phyloP scores from a whole-genome alignment of 2,797 vertebrate species.

The Aulostomus chinensis region DNA sequence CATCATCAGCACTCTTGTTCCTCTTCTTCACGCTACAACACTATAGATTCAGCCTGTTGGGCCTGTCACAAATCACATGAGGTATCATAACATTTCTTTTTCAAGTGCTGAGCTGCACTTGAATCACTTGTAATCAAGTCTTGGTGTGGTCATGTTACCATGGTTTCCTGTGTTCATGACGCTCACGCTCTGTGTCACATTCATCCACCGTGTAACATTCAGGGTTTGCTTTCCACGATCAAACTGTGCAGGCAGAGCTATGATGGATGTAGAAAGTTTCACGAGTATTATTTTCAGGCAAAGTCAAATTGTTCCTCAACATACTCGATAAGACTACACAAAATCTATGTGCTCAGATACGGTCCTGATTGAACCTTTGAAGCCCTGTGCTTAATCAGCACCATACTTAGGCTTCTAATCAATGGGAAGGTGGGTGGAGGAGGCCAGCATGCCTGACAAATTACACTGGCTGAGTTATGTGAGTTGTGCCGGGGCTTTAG shows the following conservation, averaged over 20 bases:
- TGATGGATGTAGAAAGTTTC: neutral
- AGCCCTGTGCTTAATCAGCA: constrained; percentile 63
- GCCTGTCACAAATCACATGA: too few relatives aligned
- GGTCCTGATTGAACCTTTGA: constrained; percentile 41
- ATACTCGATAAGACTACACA: constrained; percentile 8
- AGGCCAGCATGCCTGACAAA: constrained; percentile 20
- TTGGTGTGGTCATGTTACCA: too few relatives aligned
- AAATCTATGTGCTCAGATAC: constrained; percentile 35
- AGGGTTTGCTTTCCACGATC: neutral
- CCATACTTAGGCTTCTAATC: constrained; percentile 41
- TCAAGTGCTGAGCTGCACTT: too few relatives aligned
- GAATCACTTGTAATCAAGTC: too few relatives aligned
- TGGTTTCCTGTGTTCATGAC: too few relatives aligned
- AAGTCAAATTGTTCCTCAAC: constrained; percentile 29
- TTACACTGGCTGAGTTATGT: constrained; percentile 22
- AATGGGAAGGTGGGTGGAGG: constrained; percentile 43
- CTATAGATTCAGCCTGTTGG: too few relatives aligned
- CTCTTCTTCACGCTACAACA: too few relatives aligned
- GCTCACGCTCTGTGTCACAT: too few relatives aligned
- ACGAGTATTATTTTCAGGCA: constrained; percentile 14
- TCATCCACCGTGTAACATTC: too few relatives aligned
- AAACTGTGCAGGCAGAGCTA: neutral
- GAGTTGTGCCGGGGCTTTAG: constrained; percentile 19
- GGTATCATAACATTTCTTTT: too few relatives aligned
- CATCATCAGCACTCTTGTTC: too few relatives aligned